Base-by-base conservation (phyloP, 2,888 invertebrate genomes). In the Scotopteryx bipunctaria region DNA sequence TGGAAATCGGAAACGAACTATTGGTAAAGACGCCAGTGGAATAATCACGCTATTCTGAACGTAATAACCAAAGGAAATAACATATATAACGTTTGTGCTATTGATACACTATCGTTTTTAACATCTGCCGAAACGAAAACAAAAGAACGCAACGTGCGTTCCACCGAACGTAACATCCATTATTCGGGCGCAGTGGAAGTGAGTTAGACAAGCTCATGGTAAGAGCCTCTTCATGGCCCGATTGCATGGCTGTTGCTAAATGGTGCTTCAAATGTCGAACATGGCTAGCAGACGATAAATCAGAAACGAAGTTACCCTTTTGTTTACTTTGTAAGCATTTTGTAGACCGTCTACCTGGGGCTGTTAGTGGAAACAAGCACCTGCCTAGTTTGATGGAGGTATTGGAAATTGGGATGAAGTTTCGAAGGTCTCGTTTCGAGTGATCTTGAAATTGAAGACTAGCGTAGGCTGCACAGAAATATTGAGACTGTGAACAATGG, bases 181-280 rank as follows among this genome's bases (percentile, higher is more conserved):
- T n/a, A n/a, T n/a, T n/a, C n/a, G n/a, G n/a, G n/a, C n/a, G n/a
- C n/a, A n/a, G n/a, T n/a, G n/a, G 14, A 13, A 13, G 17, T 27
- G 25, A 44, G 43, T 17, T 44, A 8, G 2, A 9, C 1, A 9
- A 11, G 27, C 16, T 23, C 32, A 19, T 35, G 19, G 40, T 51
- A 40, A 21, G 38, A 37, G 19, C 21, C 17, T 14, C 27, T 38
- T 29, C 15, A 31, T 3, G 25, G 40, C 33, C 33, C 25, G 35
- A 31, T 15, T 14, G 36, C 37, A 25, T 25, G 36, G 41, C 36
- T 52, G 42, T 37, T 47, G 52, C 42, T 53, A 46, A 42, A 43
- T 49, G 37, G 42, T 23, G 49, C 42, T 42, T 49, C 36, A 37
- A 49, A 49, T 43, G 42, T 37, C 48, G 17, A 35, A 17, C 23